A percentile compares a stretch with the other conserved stretches of the same genome.
These are phyloP conservation scores for Odontocolon sp. DNA, from an alignment of 2,888 invertebrate genomes.

Conservation along the genomic window DNA sequence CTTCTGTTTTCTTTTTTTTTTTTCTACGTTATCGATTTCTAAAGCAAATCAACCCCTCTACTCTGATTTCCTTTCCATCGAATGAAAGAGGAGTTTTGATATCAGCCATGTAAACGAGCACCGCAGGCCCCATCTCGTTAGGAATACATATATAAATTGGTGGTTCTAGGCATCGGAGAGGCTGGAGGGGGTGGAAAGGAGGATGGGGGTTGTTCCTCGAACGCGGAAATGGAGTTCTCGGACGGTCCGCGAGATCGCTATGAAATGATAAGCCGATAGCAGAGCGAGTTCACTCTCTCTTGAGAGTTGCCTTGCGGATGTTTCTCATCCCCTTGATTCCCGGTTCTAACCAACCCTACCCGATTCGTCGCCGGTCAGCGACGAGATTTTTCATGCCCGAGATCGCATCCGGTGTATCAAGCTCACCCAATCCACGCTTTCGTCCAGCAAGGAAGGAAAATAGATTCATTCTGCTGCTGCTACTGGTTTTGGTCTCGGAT, in stretches of 20 bases:
- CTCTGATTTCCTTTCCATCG: conserved; percentile 25
- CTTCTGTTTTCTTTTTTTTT: not conserved
- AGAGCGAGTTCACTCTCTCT: conserved; percentile 35
- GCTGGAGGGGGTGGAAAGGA: conserved; percentile 1
- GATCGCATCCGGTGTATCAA: conserved; percentile 79
- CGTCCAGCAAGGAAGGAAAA: no score
- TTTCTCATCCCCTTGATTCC: conserved; percentile 30
- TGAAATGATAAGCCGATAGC: conserved; percentile 75
- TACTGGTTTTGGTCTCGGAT: conserved; percentile 26
- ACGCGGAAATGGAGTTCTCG: conserved; percentile 80
- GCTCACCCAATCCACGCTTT: conserved; percentile 59
- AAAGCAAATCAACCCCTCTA: not conserved
- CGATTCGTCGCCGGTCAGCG: conserved; percentile 67
- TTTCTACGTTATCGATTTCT: conserved; percentile 60
- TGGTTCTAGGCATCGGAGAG: conserved; percentile 63
- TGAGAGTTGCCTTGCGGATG: no score
- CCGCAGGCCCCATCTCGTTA: conserved; percentile 73
- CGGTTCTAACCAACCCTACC: conserved; percentile 21
- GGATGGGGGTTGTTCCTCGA: conserved; percentile 66
- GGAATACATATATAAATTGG: conserved; percentile 76
- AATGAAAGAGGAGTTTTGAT: conserved; percentile 61
- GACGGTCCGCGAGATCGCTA: conserved; percentile 75
- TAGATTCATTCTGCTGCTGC: conserved; percentile 25
- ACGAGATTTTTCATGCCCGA: conserved; percentile 79
- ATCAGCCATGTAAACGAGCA: conserved; percentile 75